These are phyloP conservation scores for Paramuricea clavata DNA, from an alignment of 92 coral and sea anemone genomes.

Conservation along the genomic window DNA sequence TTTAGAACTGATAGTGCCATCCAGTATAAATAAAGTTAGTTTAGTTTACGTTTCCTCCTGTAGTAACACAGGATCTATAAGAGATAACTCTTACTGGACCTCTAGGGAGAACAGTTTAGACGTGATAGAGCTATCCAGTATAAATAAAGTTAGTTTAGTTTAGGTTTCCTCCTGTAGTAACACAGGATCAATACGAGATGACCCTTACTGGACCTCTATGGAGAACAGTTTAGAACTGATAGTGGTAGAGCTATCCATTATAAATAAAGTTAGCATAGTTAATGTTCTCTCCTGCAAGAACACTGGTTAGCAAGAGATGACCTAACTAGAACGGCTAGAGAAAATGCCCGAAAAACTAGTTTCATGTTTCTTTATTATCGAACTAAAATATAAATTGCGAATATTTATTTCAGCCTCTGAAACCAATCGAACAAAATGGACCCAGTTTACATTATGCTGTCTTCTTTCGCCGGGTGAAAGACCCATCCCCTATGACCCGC, in stretches of 20 bases:
- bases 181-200: background rate
- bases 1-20: background rate
- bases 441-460: constrained; percentile 88
- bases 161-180: background rate
- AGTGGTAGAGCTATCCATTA: background rate
- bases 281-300: too few relatives aligned
- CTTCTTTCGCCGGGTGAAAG: constrained; percentile 77
- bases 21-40: background rate
- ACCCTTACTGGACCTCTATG: background rate
- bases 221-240: background rate
- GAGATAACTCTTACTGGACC: background rate
- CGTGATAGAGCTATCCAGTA: background rate
- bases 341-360: too few relatives aligned
- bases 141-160: background rate
- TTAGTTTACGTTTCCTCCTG: background rate
- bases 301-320: too few relatives aligned
- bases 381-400: background rate
- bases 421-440: constrained; percentile 80
- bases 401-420: constrained; percentile 65
- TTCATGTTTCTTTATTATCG: background rate
- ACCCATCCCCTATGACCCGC: constrained; percentile 64
- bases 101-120: background rate
- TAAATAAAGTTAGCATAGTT: too few relatives aligned
- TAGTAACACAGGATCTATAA: background rate
- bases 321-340: too few relatives aligned